Conservation (phyloP, 2,888 invertebrate genomes). For the Cataglyphis livida region DNA sequence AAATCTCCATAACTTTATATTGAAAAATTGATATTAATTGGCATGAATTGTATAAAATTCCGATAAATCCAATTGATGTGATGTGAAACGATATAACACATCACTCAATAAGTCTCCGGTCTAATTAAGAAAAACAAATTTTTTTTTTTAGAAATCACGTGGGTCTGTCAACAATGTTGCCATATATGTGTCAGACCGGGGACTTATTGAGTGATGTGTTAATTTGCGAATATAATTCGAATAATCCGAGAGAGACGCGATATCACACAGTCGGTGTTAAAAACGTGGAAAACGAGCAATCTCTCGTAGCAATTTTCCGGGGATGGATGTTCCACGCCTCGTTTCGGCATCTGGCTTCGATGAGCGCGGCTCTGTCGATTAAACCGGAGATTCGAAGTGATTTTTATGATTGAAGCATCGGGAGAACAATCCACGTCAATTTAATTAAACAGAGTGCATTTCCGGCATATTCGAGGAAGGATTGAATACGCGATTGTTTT, state of each 20-base stretch:
- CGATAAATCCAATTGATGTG: background rate
- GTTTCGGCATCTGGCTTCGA: background rate
- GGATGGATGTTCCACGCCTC: background rate
- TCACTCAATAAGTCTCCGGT: too few relatives aligned
- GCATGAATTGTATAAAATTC: background rate
- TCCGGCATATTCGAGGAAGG: background rate
- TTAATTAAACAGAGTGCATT: slow-evolving; percentile 34
- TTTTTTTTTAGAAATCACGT: too few relatives aligned
- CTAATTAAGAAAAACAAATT: too few relatives aligned
- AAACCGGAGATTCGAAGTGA: slow-evolving; percentile 15
- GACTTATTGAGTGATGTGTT: too few relatives aligned
- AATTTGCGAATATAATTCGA: background rate
- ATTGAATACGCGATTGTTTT: background rate
- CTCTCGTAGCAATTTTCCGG: background rate
- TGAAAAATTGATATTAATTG: background rate
- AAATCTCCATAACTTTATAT: background rate
- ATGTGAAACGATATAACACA: background rate
- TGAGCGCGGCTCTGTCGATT: background rate
- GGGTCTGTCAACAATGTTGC: too few relatives aligned
- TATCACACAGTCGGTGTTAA: background rate
- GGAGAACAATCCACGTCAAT: slow-evolving; percentile 29
- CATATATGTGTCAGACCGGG: too few relatives aligned
- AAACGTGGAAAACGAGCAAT: background rate
- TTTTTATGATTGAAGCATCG: slow-evolving; percentile 30
- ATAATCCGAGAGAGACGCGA: background rate